These are phyloP conservation scores for Cyclargus thomasi DNA, from an alignment of 1,140 invertebrate species.

Conservation along the genomic window DNA sequence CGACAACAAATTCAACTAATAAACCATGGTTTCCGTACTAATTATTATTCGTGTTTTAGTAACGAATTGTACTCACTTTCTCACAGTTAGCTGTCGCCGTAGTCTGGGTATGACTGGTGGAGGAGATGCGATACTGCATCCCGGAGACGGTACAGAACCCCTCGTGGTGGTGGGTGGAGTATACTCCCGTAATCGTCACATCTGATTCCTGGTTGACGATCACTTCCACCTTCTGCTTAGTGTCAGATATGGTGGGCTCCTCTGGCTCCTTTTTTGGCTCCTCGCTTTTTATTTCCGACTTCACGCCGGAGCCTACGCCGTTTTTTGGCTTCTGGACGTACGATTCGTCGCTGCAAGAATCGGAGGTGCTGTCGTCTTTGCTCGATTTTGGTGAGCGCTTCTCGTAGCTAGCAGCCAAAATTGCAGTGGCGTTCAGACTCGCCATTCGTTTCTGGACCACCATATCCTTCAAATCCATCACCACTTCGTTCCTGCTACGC, in stretches of 20 bases:
- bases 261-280: slow-evolving; percentile 76
- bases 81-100: slow-evolving; percentile 84
- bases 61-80: slow-evolving; percentile 47
- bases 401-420: slow-evolving; percentile 93
- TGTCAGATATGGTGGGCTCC: slow-evolving; percentile 72
- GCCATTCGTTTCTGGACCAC: slow-evolving; percentile 94
- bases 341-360: slow-evolving; percentile 74
- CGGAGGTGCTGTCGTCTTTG: slow-evolving; percentile 74
- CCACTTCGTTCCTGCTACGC: slow-evolving; percentile 78
- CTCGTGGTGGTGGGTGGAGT: slow-evolving; percentile 84
- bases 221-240: slow-evolving; percentile 79
- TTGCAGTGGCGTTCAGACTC: slow-evolving; percentile 93
- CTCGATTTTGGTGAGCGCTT: slow-evolving; percentile 78
- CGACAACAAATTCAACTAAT: too few relatives aligned
- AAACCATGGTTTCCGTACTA: too few relatives aligned
- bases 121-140: slow-evolving; percentile 87
- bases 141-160: slow-evolving; percentile 87
- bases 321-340: slow-evolving; percentile 70
- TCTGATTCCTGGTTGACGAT: slow-evolving; percentile 90
- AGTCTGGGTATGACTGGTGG: slow-evolving; percentile 85
- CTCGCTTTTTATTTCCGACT: slow-evolving; percentile 75
- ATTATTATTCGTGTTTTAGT: too few relatives aligned
- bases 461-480: slow-evolving; percentile 91
- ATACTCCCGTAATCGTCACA: slow-evolving; percentile 88
- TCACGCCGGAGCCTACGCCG: slow-evolving; percentile 62